Conservation (phyloP, 2,797 vertebrate species). For the Meda fulgida region DNA sequence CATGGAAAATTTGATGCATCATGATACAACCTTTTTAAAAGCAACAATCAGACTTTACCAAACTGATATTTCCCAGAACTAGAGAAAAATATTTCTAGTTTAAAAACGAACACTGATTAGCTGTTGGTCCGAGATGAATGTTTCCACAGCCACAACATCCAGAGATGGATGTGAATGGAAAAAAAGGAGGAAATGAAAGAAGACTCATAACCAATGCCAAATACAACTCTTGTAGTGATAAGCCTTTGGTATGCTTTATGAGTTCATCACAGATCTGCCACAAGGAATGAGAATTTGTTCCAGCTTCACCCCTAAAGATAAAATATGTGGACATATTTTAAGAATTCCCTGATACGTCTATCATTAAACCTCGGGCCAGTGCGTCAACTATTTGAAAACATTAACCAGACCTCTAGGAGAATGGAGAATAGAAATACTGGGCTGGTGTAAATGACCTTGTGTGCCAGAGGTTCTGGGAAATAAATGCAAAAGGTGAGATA, state of each 20-base stretch:
- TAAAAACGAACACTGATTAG: slow-evolving; percentile 17
- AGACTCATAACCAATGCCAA: slow-evolving; percentile 66
- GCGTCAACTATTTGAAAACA: slow-evolving; percentile 15
- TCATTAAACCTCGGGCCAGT: slow-evolving; percentile 13
- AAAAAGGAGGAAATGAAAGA: slow-evolving; percentile 53
- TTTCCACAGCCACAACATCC: slow-evolving; percentile 20
- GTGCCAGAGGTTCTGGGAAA: slow-evolving; percentile 32
- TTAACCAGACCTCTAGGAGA: slow-evolving; percentile 16
- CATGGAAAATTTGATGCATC: background rate
- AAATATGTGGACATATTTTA: slow-evolving; percentile 57
- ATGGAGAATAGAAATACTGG: slow-evolving; percentile 15
- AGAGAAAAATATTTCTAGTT: background rate
- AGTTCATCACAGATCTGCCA: slow-evolving; percentile 58
- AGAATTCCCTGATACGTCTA: slow-evolving; percentile 20
- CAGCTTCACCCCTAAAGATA: slow-evolving; percentile 40
- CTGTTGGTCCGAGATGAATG: background rate
- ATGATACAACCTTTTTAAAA: background rate
- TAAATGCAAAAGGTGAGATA: slow-evolving; percentile 36
- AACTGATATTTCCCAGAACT: slow-evolving; percentile 26
- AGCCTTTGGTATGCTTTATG: slow-evolving; percentile 49
- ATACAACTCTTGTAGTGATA: slow-evolving; percentile 63
- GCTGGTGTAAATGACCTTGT: background rate
- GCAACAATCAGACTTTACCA: background rate
- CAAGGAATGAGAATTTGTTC: slow-evolving; percentile 30
- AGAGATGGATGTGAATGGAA: slow-evolving; percentile 30